Conservation (phyloP, 2,113 vertebrate species). For the Elgaria multicarinata region DNA sequence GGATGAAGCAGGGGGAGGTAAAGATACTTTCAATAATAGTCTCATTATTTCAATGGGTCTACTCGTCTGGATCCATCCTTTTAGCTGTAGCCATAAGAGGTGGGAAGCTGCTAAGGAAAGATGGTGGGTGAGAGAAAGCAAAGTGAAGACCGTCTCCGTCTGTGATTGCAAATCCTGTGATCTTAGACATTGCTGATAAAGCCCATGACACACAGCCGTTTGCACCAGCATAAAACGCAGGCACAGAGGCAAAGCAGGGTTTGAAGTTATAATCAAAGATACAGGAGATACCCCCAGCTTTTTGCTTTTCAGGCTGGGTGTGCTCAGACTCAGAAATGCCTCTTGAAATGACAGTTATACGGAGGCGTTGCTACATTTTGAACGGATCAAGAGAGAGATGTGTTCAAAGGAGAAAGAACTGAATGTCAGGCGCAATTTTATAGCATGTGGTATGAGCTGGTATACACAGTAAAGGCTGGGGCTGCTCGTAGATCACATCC, state of each 20-base stretch:
- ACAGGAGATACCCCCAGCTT: too few species aligned
- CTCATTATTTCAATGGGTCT: too few species aligned
- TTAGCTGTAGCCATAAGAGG: not conserved
- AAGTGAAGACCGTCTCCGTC: not conserved
- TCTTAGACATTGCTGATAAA: not conserved
- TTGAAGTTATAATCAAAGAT: not conserved
- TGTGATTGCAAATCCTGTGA: not conserved
- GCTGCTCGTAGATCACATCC: too few species aligned
- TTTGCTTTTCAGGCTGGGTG: too few species aligned
- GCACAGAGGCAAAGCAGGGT: not conserved
- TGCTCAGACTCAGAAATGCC: not conserved
- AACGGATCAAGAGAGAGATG: not conserved
- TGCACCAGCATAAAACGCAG: not conserved
- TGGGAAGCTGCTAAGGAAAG: not conserved
- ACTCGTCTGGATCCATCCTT: too few species aligned
- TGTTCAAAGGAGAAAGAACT: not conserved
- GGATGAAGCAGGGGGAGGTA: too few species aligned
- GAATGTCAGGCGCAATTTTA: not conserved
- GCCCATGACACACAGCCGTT: not conserved
- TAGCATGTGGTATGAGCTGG: not conserved
- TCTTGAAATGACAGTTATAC: not conserved
- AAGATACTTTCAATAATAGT: too few species aligned
- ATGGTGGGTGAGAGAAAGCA: not conserved
- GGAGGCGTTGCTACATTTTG: not conserved
- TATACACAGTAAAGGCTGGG: too few species aligned